Evolutionary conservation across 2,113 vertebrate genomes (phyloP).

Genomic region (Tachysurus fulvidraco): DNA sequence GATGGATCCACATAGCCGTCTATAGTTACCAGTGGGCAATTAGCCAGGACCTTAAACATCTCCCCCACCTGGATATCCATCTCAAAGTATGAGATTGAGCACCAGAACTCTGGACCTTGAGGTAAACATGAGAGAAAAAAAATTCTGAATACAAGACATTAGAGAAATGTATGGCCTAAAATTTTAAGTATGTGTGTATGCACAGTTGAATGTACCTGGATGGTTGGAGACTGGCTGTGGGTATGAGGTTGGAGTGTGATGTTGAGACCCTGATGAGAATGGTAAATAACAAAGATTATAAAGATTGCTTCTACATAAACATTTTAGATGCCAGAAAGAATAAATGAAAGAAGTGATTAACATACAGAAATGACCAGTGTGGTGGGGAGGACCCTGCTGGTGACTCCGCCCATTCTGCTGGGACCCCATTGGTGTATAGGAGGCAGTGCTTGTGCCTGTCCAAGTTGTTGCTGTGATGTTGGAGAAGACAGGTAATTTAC

Average conservation of each 20-base stretch:
- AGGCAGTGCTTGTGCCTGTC: conserved; percentile 66
- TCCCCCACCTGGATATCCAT: conserved; percentile 82
- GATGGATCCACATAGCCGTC: conserved; percentile 80
- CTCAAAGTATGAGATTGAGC: conserved; percentile 80
- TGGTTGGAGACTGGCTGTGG: conserved; percentile 66
- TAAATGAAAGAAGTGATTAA: neutral
- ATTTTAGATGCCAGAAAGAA: neutral
- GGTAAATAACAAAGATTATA: neutral
- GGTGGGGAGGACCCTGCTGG: conserved; percentile 66
- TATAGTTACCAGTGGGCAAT: conserved; percentile 75
- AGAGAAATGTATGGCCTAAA: neutral
- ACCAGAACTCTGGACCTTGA: conserved; percentile 78
- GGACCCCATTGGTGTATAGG: conserved; percentile 67
- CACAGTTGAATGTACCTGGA: conserved; percentile 62
- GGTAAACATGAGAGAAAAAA: neutral
- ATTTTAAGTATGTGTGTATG: neutral
- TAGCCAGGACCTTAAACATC: conserved; percentile 78
- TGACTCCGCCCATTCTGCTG: conserved; percentile 72
- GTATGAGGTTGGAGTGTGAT: conserved; percentile 69
- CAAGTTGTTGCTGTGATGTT: conserved; percentile 59
- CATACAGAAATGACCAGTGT: conserved; percentile 74
- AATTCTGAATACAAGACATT: neutral
- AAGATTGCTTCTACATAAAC: neutral
- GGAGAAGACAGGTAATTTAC: neutral
- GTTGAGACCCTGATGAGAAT: conserved; percentile 73